Conservation (phyloP, 2,113 vertebrate genomes). For the Pyxicephalus adspersus region DNA sequence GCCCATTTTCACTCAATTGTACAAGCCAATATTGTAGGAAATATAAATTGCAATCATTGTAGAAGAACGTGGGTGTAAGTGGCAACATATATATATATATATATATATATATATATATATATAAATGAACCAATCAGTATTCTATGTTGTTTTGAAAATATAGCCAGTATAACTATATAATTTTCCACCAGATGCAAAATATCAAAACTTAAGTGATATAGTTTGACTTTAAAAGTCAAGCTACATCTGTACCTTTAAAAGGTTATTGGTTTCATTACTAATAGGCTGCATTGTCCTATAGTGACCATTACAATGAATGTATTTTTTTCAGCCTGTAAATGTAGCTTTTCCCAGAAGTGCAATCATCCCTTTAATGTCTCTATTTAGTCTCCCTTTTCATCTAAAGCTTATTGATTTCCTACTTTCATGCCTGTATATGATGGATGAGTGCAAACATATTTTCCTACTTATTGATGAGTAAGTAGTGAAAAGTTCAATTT, state of each 20-base stretch:
- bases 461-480: conserved; percentile 21
- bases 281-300: conserved; percentile 18
- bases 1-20: too few relatives aligned
- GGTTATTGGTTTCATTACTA: not conserved
- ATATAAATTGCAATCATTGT: too few relatives aligned
- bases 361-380: conserved; percentile 49
- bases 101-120: too few relatives aligned
- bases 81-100: too few relatives aligned
- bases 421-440: conserved; percentile 23
- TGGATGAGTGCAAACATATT: conserved; percentile 46
- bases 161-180: not conserved
- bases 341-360: conserved; percentile 40
- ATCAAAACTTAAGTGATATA: not conserved
- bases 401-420: conserved; percentile 48
- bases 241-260: not conserved
- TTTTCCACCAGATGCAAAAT: not conserved
- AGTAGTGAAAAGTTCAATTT: not conserved
- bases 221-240: too few relatives aligned
- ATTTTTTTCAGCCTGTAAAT: conserved; percentile 32
- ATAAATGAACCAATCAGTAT: too few relatives aligned
- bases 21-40: too few relatives aligned
- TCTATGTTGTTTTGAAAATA: too few relatives aligned
- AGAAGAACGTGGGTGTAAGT: too few relatives aligned
- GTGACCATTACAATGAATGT: conserved; percentile 39
- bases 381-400: conserved; percentile 45